These are phyloP conservation scores for Sylvilagus floridanus DNA, from an alignment of 2,797 vertebrate species.

Conservation along the genomic window DNA sequence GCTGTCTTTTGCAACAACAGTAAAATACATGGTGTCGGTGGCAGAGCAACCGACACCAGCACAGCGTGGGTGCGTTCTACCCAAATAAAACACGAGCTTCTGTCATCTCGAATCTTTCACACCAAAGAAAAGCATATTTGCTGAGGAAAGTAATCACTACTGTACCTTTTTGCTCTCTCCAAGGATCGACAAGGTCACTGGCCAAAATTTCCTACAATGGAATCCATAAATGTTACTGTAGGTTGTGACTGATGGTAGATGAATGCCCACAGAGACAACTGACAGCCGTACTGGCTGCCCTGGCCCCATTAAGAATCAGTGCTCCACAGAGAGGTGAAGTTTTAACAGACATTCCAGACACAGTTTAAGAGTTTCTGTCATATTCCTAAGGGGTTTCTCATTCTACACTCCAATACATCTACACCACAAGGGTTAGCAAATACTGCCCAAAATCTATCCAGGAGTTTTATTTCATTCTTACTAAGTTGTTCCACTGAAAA, in stretches of 20 bases:
- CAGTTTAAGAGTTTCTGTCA: slow-evolving; percentile 20
- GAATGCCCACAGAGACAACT: background rate
- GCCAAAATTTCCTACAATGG: slow-evolving; percentile 96
- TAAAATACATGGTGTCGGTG: background rate
- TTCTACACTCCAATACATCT: background rate
- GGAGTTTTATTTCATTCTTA: slow-evolving; percentile 45
- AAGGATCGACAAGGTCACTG: slow-evolving; percentile 88
- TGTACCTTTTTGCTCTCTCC: slow-evolving; percentile 94
- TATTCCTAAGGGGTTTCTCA: background rate
- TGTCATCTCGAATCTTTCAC: background rate
- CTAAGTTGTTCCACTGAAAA: slow-evolving; percentile 23
- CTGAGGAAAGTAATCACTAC: slow-evolving; percentile 44
- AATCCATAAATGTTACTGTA: slow-evolving; percentile 66
- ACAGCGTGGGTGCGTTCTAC: background rate
- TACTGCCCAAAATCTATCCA: background rate
- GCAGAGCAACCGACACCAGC: background rate
- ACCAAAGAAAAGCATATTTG: slow-evolving; percentile 13
- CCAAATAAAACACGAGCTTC: background rate
- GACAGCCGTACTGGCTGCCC: background rate
- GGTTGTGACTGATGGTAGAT: background rate
- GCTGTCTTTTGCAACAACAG: background rate
- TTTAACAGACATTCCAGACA: slow-evolving; percentile 40
- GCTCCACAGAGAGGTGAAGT: background rate
- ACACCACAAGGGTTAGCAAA: background rate
- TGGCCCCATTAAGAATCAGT: slow-evolving; percentile 39